These are phyloP conservation scores for Rissa tridactyla DNA, from an alignment of 2,113 vertebrate species.

Conservation along the genomic window DNA sequence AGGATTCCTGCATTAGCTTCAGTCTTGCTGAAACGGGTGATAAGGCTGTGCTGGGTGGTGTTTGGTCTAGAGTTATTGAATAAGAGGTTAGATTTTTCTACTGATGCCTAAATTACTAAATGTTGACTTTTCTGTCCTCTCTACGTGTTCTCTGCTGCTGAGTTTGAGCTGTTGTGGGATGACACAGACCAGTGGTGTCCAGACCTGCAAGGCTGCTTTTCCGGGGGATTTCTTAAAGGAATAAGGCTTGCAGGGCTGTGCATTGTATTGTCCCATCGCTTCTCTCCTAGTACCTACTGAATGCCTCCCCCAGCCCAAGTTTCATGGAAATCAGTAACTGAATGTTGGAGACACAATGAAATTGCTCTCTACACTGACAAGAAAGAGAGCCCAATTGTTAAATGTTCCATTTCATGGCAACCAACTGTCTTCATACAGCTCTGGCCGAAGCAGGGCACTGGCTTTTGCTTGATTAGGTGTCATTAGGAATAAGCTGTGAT, in stretches of 20 bases:
- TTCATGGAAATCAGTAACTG: neutral
- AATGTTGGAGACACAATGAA: neutral
- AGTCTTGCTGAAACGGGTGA: neutral
- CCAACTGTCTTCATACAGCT: neutral
- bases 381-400: neutral
- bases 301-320: no score
- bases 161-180: neutral
- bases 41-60: fast-evolving
- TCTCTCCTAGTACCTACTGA: no score
- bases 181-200: neutral
- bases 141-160: neutral
- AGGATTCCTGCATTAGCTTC: neutral
- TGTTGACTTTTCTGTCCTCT: neutral
- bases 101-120: neutral
- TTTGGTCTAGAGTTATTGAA: neutral
- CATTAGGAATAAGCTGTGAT: fast-evolving
- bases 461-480: fast-evolving
- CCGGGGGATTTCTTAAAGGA: neutral
- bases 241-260: neutral
- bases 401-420: neutral
- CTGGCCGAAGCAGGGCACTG: neutral
- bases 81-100: neutral
- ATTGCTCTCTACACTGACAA: neutral
- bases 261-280: no score
- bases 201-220: neutral